Percentiles rank a stretch among this genome's conserved stretches.
Conservation (phyloP, 1,140 invertebrate genomes). For the Brachionus manjavacas region DNA sequence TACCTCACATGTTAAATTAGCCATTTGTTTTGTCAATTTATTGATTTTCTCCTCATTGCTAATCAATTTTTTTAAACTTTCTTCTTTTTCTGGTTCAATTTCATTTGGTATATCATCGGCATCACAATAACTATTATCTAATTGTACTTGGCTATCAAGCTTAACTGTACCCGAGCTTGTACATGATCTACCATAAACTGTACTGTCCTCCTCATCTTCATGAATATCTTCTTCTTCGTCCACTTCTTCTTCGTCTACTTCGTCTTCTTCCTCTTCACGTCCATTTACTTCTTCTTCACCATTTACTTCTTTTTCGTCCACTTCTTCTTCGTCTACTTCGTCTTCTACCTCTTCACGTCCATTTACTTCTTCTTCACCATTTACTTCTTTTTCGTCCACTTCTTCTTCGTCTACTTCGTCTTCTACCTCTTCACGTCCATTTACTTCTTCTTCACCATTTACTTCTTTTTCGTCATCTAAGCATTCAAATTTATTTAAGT, state of each 20-base stretch:
- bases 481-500: no score
- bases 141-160: neutral
- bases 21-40: neutral
- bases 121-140: neutral
- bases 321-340: no score
- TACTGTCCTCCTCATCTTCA: neutral
- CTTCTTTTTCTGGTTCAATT: neutral
- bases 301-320: no score
- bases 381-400: no score
- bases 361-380: no score
- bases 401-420: no score
- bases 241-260: no score
- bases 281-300: no score
- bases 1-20: conserved; percentile 7
- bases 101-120: neutral
- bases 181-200: neutral
- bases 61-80: conserved; percentile 3
- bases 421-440: no score
- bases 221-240: neutral
- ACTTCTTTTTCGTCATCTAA: no score
- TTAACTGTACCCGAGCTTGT: neutral
- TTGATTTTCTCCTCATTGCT: neutral
- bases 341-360: no score
- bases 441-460: neutral
- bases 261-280: no score